Conservation (phyloP, 2,888 invertebrate species). For the Graphium colonna region DNA sequence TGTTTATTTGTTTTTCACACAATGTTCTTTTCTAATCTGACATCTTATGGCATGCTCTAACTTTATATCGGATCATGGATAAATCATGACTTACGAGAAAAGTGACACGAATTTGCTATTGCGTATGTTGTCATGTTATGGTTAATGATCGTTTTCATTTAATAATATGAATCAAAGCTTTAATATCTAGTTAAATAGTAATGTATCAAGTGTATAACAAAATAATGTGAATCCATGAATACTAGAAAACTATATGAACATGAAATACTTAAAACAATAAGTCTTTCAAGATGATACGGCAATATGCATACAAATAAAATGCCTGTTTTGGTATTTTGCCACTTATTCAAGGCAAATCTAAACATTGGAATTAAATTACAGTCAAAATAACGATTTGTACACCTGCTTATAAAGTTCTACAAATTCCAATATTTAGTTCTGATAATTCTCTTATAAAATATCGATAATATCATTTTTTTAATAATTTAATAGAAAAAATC, state of each 20-base stretch:
- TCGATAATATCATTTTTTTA: slow-evolving; percentile 45
- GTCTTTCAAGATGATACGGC: slow-evolving; percentile 77
- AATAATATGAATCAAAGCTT: slow-evolving; percentile 52
- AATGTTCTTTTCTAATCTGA: slow-evolving; percentile 8
- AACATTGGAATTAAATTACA: slow-evolving; percentile 75
- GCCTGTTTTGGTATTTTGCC: slow-evolving; percentile 63
- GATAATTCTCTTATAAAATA: slow-evolving; percentile 54
- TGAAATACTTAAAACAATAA: slow-evolving; percentile 78
- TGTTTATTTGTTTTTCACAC: neutral
- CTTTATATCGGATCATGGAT: slow-evolving; percentile 12
- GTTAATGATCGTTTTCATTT: neutral
- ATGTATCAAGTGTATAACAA: slow-evolving; percentile 61
- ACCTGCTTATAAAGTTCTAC: slow-evolving; percentile 65
- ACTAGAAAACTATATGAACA: slow-evolving; percentile 79
- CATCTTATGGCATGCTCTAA: slow-evolving; percentile 5
- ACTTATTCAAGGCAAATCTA: slow-evolving; percentile 57
- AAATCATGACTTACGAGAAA: neutral
- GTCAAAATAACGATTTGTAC: slow-evolving; percentile 73
- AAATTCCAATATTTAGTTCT: slow-evolving; percentile 72
- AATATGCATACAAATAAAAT: slow-evolving; percentile 67
- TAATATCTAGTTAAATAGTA: slow-evolving; percentile 52
- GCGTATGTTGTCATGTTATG: slow-evolving; percentile 30
- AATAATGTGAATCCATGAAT: slow-evolving; percentile 77
- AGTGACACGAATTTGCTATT: slow-evolving; percentile 44
- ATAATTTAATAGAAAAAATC: slow-evolving; percentile 47